Conservation (phyloP, 2,888 invertebrate species). For the Meghimatium bilineatum region DNA sequence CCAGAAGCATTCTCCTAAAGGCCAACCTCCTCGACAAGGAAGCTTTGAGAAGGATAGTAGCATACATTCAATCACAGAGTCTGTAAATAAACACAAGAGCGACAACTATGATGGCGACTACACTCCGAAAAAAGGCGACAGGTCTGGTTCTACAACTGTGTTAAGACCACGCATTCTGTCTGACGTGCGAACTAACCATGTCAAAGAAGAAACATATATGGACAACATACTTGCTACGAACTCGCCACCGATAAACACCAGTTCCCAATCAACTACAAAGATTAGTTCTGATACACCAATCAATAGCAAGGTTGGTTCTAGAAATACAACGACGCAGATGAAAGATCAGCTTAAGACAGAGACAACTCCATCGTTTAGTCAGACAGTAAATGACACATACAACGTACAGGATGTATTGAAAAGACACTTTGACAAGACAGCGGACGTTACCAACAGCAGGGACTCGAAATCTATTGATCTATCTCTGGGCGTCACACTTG, state of each 20-base stretch:
- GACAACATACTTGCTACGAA: not conserved
- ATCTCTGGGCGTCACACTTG: too few relatives aligned
- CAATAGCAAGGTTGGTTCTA: too few relatives aligned
- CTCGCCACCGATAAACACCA: not conserved
- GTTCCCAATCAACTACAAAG: not conserved
- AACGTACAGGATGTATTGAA: not conserved
- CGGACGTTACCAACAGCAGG: not conserved
- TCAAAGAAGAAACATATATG: not conserved
- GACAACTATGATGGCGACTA: constrained; percentile 4
- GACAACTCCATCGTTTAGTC: not conserved
- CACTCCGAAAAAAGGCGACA: too few relatives aligned
- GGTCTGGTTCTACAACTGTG: not conserved
- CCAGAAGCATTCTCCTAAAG: not conserved
- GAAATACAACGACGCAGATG: too few relatives aligned
- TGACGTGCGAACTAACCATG: not conserved
- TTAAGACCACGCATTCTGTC: not conserved
- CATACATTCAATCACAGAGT: not conserved
- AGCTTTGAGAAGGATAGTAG: not conserved
- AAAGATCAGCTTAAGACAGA: not conserved
- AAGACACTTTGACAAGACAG: not conserved
- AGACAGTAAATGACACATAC: too few relatives aligned
- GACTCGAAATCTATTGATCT: not conserved
- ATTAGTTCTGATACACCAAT: too few relatives aligned
- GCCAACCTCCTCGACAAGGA: not conserved
- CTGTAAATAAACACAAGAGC: too few relatives aligned